Percentiles rank a stretch among this genome's conserved stretches.
Evolutionary conservation across 1,140 invertebrate genomes (phyloP).

Genomic region (Meteorus sp.): DNA sequence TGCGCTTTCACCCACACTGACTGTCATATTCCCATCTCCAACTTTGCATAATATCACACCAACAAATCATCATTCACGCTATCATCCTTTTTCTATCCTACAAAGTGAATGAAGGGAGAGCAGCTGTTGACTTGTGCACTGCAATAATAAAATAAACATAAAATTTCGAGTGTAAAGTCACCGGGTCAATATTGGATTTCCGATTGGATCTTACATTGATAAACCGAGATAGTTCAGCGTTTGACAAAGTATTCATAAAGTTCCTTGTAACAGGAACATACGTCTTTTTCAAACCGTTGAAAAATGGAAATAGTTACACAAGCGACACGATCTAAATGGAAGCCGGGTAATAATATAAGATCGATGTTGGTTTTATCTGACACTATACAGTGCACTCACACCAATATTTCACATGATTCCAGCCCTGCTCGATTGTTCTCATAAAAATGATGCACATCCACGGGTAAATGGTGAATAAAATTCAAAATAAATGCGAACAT

Average conservation of each 20-base stretch:
- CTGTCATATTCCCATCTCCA: too few relatives aligned
- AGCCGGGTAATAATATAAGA: slow-evolving; percentile 38
- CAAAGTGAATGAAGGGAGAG: too few relatives aligned
- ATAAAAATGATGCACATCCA: slow-evolving; percentile 36
- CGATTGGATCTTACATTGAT: too few relatives aligned
- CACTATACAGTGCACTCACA: slow-evolving; percentile 32
- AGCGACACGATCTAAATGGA: slow-evolving; percentile 15
- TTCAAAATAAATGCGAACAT: slow-evolving; percentile 30
- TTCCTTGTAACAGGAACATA: slow-evolving; percentile 32
- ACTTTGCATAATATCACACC: too few relatives aligned
- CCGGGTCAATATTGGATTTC: too few relatives aligned
- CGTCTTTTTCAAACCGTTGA: slow-evolving; percentile 17
- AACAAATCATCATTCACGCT: too few relatives aligned
- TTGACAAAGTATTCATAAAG: neutral
- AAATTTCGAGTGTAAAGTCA: too few relatives aligned
- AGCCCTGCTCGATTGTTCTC: slow-evolving; percentile 21
- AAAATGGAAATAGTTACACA: neutral
- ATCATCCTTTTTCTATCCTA: too few relatives aligned
- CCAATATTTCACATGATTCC: slow-evolving; percentile 43
- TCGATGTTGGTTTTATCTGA: slow-evolving; percentile 46
- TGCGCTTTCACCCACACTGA: too few relatives aligned
- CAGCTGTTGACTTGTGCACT: too few relatives aligned
- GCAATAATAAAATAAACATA: too few relatives aligned
- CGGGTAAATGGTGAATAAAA: slow-evolving; percentile 36
- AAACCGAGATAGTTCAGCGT: neutral